Evolutionary conservation across 2,888 invertebrate genomes (phyloP).

Genomic region (Ectobius pallidus): DNA sequence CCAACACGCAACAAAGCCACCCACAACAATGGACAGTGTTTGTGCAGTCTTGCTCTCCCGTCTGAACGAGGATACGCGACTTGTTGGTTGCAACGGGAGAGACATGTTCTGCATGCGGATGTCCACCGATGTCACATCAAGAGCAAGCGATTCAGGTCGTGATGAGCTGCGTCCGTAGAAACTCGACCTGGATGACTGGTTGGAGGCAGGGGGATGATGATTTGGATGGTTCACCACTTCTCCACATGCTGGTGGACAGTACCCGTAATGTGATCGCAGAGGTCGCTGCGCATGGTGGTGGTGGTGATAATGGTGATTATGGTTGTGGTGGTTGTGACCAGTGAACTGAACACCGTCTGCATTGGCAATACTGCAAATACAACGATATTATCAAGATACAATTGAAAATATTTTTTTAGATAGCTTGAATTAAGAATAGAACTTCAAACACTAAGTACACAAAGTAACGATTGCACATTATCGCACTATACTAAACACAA

Average conservation of each 20-base stretch:
- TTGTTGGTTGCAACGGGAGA: conserved; percentile 29
- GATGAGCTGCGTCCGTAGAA: conserved; percentile 46
- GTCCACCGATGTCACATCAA: conserved; percentile 52
- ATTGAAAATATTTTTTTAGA: no score
- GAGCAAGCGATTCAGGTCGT: conserved; percentile 61
- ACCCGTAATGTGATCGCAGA: conserved; percentile 40
- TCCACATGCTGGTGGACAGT: conserved; percentile 36
- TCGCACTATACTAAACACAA: no score
- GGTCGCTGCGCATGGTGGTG: conserved; percentile 37
- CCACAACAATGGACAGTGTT: conserved; percentile 84
- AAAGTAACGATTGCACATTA: no score
- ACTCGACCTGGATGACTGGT: conserved; percentile 47
- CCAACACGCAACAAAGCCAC: conserved; percentile 89
- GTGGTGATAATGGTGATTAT: conserved; percentile 32
- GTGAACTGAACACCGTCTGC: conserved; percentile 16
- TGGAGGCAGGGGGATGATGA: conserved; percentile 46
- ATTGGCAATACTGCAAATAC: conserved; percentile 20
- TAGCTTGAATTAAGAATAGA: no score
- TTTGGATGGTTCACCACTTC: not conserved
- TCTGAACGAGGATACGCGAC: conserved; percentile 56
- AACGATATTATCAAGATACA: no score
- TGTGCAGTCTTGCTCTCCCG: conserved; percentile 89
- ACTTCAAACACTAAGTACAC: no score
- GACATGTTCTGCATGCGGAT: not conserved
- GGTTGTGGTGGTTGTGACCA: conserved; percentile 31